These are phyloP conservation scores for Dendrocincla tyrannina DNA, from an alignment of 2,797 vertebrate genomes.

Conservation along the genomic window DNA sequence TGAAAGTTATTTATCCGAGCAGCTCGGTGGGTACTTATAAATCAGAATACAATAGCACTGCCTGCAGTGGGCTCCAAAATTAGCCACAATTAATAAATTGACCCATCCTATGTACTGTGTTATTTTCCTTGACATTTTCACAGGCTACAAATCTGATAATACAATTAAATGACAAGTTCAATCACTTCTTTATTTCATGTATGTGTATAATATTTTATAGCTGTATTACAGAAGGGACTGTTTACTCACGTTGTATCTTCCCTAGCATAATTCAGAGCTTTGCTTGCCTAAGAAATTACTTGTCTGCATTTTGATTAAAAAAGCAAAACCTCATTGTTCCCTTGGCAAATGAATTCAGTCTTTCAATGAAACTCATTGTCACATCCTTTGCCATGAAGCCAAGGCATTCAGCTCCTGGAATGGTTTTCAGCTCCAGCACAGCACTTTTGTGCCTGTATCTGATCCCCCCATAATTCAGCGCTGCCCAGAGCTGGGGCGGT, in stretches of 20 bases:
- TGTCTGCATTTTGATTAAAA: slow-evolving; percentile 72
- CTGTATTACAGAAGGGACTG: slow-evolving; percentile 53
- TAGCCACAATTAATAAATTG: slow-evolving; percentile 66
- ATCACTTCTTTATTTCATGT: slow-evolving; percentile 60
- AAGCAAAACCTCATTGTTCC: slow-evolving; percentile 62
- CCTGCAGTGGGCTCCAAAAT: slow-evolving; percentile 20
- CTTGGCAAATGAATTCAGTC: slow-evolving; percentile 53
- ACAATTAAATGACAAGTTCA: slow-evolving; percentile 64
- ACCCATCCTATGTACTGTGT: background rate
- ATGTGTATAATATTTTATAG: slow-evolving; percentile 66
- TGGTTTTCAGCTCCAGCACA: slow-evolving; percentile 57
- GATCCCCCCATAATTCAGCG: slow-evolving; percentile 20
- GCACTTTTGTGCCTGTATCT: slow-evolving; percentile 48
- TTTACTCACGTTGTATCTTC: slow-evolving; percentile 38
- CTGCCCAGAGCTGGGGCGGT: slow-evolving; percentile 25
- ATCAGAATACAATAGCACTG: slow-evolving; percentile 37
- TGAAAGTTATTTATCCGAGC: background rate
- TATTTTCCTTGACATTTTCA: slow-evolving; percentile 54
- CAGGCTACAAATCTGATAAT: slow-evolving; percentile 49
- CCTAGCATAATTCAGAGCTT: slow-evolving; percentile 62
- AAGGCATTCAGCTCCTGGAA: slow-evolving; percentile 33
- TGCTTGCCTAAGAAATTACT: slow-evolving; percentile 68
- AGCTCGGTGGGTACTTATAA: background rate
- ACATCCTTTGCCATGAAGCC: slow-evolving; percentile 34
- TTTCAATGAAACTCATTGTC: slow-evolving; percentile 66